Conservation (phyloP, 2,113 vertebrate genomes). For the Notarius lentiginosus region DNA sequence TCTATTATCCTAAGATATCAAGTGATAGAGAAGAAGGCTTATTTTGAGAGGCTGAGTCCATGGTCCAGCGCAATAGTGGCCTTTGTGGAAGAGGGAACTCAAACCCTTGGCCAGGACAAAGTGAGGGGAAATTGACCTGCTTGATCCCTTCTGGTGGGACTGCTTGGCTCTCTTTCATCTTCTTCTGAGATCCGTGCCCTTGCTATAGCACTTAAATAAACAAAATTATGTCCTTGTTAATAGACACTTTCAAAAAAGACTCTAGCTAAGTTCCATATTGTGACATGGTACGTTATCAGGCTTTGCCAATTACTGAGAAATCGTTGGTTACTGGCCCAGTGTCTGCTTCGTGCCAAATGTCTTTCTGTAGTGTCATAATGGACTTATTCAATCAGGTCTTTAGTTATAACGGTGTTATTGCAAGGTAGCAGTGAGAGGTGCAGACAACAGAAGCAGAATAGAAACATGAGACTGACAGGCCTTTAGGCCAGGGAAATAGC, state of each 20-base stretch:
- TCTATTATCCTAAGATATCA: conserved; percentile 78
- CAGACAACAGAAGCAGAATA: conserved; percentile 59
- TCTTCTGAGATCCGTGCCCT: conserved; percentile 68
- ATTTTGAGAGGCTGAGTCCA: conserved; percentile 62
- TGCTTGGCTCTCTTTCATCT: conserved; percentile 73
- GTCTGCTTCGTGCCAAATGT: conserved; percentile 30
- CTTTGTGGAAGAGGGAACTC: conserved; percentile 75
- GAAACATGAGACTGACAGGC: conserved; percentile 74
- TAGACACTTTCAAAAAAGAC: conserved; percentile 34
- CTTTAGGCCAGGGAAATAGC: conserved; percentile 76
- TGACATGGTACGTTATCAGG: conserved; percentile 58
- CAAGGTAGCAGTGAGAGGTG: conserved; percentile 46
- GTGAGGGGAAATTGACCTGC: conserved; percentile 79
- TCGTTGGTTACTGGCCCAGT: conserved; percentile 10
- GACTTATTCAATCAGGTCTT: conserved; percentile 38
- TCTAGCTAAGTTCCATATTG: conserved; percentile 41
- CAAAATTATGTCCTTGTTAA: conserved; percentile 71
- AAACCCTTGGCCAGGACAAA: conserved; percentile 74
- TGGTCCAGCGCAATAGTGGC: conserved; percentile 68
- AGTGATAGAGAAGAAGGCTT: conserved; percentile 66
- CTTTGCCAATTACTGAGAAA: conserved; percentile 28
- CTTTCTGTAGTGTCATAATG: conserved; percentile 33
- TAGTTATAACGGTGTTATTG: conserved; percentile 18
- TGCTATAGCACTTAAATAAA: conserved; percentile 77
- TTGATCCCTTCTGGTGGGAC: conserved; percentile 73